Percentiles rank a stretch among this genome's conserved stretches.
Evolutionary conservation across 2,888 invertebrate genomes (phyloP).

Genomic region (Hemithea aestivaria): DNA sequence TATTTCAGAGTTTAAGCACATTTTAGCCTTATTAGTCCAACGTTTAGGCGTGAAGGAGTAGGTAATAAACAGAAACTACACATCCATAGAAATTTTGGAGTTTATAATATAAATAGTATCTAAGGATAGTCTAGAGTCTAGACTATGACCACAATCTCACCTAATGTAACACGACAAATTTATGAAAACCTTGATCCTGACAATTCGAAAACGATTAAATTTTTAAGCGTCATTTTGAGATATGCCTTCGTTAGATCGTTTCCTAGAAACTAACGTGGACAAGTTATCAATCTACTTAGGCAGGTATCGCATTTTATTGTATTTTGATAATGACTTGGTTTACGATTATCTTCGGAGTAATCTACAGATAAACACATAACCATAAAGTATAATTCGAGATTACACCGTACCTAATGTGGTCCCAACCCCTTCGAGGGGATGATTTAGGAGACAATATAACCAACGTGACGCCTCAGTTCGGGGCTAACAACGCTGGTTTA

Average conservation of each 20-base stretch:
- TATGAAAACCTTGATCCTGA: no score
- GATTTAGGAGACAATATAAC: slow-evolving; percentile 43
- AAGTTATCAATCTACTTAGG: slow-evolving; percentile 36
- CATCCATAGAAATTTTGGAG: no score
- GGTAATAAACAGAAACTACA: no score
- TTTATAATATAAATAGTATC: no score
- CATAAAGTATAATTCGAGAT: slow-evolving; percentile 28
- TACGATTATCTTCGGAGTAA: slow-evolving; percentile 35
- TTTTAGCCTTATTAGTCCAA: no score
- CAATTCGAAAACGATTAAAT: no score
- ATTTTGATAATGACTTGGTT: slow-evolving; percentile 42
- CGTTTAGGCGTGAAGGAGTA: no score
- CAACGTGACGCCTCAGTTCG: slow-evolving; percentile 54
- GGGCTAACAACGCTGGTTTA: slow-evolving; percentile 44
- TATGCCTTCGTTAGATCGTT: slow-evolving; percentile 4
- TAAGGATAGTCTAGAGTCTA: no score
- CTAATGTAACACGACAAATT: no score
- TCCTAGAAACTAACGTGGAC: background rate
- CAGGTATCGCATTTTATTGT: slow-evolving; percentile 41
- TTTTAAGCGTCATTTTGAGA: background rate
- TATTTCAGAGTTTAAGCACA: no score
- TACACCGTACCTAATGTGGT: slow-evolving; percentile 12
- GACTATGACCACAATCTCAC: no score
- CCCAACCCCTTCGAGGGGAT: slow-evolving; percentile 30
- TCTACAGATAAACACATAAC: slow-evolving; percentile 27